Conservation (phyloP, 1,140 invertebrate species). For the Aphaenogaster ashmeadi region DNA sequence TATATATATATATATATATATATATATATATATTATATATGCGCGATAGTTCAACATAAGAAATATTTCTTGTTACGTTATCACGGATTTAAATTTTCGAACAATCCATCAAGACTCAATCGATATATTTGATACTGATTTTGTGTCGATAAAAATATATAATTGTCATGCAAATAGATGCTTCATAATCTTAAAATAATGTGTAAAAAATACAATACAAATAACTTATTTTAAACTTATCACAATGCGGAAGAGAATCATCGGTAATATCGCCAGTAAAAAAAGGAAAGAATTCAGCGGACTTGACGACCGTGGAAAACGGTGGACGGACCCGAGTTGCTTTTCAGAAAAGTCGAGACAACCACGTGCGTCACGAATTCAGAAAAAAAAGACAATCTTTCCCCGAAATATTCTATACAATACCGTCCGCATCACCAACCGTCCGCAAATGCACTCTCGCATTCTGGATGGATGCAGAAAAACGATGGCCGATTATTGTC, state of each 20-base stretch:
- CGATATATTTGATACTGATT: background rate
- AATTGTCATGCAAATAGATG: background rate
- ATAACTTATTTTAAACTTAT: background rate
- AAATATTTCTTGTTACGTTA: background rate
- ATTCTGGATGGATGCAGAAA: constrained; percentile 55
- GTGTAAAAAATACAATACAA: background rate
- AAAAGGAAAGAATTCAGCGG: background rate
- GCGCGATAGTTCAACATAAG: background rate
- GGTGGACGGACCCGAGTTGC: background rate
- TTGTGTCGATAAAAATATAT: background rate
- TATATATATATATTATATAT: too few relatives aligned
- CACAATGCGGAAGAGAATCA: background rate
- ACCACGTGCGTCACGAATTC: constrained; percentile 21
- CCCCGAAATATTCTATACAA: constrained; percentile 38
- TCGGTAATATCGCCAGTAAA: background rate
- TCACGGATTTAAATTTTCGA: background rate
- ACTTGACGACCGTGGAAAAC: constrained; percentile 24
- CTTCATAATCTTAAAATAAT: background rate
- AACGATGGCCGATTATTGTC: constrained; percentile 52
- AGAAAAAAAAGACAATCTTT: constrained; percentile 22
- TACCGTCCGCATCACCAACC: constrained; percentile 10
- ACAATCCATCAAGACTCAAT: background rate
- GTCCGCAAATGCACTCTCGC: background rate
- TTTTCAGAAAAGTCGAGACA: constrained; percentile 38
- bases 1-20: too few relatives aligned